A percentile compares a stretch with the other conserved stretches of the same genome.
Evolutionary conservation across 1,140 invertebrate genomes (phyloP).

Genomic region (Hetaerina americana): DNA sequence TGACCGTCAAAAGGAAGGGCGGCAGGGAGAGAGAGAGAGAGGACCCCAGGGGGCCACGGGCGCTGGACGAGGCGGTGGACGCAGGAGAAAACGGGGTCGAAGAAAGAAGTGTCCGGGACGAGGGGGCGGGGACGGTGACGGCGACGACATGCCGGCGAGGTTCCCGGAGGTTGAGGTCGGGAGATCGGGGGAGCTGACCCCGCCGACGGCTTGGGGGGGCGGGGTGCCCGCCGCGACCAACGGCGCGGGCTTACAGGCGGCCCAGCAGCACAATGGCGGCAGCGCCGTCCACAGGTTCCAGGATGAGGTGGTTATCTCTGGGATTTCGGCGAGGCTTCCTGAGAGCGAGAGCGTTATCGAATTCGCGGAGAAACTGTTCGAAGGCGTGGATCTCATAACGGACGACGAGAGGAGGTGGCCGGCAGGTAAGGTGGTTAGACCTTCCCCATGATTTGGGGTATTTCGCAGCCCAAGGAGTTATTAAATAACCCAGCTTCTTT

Average conservation of each 20-base stretch:
- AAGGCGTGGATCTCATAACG: constrained; percentile 76
- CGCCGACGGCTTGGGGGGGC: too few relatives aligned
- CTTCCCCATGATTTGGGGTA: too few relatives aligned
- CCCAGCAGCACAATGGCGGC: neutral
- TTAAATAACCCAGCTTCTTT: too few relatives aligned
- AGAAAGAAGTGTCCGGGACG: neutral
- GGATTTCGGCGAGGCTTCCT: constrained; percentile 80
- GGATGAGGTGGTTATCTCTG: constrained; percentile 76
- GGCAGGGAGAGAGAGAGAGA: neutral
- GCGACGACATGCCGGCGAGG: neutral
- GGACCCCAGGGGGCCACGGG: neutral
- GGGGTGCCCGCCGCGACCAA: neutral
- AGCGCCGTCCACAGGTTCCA: constrained; percentile 18
- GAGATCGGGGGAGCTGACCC: neutral
- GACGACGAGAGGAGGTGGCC: constrained; percentile 73
- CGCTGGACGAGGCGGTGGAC: neutral
- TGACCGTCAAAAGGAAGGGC: neutral
- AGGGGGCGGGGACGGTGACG: neutral
- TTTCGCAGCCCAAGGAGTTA: too few relatives aligned
- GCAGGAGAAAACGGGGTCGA: neutral
- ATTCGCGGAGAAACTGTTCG: constrained; percentile 74
- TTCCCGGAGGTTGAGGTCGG: neutral
- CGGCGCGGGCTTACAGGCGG: neutral
- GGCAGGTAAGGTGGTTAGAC: constrained; percentile 41
- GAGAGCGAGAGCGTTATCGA: constrained; percentile 78